These are phyloP conservation scores for Drosophila conformis DNA, from an alignment of 2,888 invertebrate genomes.

Conservation along the genomic window DNA sequence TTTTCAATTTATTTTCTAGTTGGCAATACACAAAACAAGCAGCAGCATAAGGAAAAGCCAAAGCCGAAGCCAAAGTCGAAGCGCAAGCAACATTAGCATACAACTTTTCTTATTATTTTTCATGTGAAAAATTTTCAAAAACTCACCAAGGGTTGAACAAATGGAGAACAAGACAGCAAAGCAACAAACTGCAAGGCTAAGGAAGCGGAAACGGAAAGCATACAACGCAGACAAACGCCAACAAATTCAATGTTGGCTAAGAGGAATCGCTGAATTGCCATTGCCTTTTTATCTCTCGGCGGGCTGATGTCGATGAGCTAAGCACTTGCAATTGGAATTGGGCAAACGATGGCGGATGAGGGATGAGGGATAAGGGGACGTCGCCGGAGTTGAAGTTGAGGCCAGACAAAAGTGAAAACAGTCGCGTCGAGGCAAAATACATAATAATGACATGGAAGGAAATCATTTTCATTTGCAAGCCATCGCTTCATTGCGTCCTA, in stretches of 20 bases:
- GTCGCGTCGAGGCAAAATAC: constrained; percentile 65
- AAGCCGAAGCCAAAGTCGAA: neutral
- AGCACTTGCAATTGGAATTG: constrained; percentile 40
- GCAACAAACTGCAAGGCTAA: constrained; percentile 76
- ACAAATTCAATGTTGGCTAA: constrained; percentile 61
- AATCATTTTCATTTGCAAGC: constrained; percentile 79
- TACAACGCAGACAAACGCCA: constrained; percentile 77
- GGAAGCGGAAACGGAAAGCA: constrained; percentile 79
- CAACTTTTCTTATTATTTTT: constrained; percentile 80
- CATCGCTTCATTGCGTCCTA: constrained; percentile 56
- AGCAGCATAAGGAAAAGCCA: constrained; percentile 15
- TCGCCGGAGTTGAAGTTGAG: constrained; percentile 10
- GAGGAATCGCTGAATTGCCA: constrained; percentile 44
- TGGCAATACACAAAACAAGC: constrained; percentile 58
- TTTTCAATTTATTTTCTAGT: constrained; percentile 75
- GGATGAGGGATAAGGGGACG: constrained; percentile 1
- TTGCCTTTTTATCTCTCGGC: constrained; percentile 37
- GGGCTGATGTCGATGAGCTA: constrained; percentile 48
- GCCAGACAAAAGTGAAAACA: constrained; percentile 72
- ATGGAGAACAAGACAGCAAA: constrained; percentile 11
- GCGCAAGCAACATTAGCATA: constrained; percentile 69
- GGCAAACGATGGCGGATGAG: neutral
- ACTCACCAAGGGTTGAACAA: constrained; percentile 48
- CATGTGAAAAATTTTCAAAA: constrained; percentile 73
- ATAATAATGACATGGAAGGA: constrained; percentile 79